These are phyloP conservation scores for Latrodectus hesperus DNA, from an alignment of 2,888 invertebrate genomes.

Conservation along the genomic window DNA sequence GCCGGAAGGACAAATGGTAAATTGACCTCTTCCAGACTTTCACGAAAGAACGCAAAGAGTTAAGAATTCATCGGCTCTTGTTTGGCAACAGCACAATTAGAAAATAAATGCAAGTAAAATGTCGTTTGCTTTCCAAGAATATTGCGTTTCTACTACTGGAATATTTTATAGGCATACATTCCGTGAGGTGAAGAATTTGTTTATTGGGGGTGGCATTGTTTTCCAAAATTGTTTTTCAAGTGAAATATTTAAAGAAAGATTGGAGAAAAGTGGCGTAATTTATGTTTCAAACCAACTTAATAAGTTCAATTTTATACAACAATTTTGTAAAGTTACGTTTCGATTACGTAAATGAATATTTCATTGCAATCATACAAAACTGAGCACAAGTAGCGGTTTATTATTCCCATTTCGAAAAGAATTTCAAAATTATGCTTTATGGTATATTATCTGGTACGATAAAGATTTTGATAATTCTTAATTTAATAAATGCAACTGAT, in stretches of 20 bases:
- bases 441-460: no score
- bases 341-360: no score
- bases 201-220: not conserved
- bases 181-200: not conserved
- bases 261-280: not conserved
- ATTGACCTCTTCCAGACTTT: not conserved
- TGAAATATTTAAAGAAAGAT: not conserved
- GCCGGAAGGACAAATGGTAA: conserved; percentile 1
- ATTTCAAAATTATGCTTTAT: no score
- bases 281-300: not conserved
- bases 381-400: no score
- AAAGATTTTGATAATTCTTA: no score
- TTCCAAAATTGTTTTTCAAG: not conserved
- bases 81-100: not conserved
- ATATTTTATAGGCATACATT: not conserved
- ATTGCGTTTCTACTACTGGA: not conserved
- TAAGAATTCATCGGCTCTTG: conserved; percentile 2
- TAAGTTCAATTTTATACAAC: no score
- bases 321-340: no score
- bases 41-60: not conserved
- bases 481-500: no score
- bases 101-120: not conserved
- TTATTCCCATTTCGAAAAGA: no score
- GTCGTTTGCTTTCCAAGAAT: not conserved
- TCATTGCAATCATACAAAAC: no score